These are phyloP conservation scores for Nudaria mundana DNA, from an alignment of 2,888 invertebrate genomes.

Conservation along the genomic window DNA sequence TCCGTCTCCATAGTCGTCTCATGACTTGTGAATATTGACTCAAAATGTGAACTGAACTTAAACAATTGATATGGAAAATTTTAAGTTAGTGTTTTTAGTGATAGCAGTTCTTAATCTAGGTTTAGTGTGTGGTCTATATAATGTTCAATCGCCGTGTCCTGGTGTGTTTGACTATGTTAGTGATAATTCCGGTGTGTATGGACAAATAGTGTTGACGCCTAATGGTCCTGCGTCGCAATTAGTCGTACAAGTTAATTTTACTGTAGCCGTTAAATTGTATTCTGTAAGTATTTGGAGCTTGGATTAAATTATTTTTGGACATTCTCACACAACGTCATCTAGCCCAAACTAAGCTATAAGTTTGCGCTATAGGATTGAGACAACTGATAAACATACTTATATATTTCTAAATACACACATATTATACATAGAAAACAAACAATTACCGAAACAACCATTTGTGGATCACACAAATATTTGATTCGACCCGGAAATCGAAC, in stretches of 20 bases:
- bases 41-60: not conserved
- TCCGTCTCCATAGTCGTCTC: not conserved
- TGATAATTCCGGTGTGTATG: not conserved
- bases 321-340: no score
- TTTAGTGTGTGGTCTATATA: not conserved
- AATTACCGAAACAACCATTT: no score
- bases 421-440: no score
- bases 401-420: no score
- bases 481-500: no score
- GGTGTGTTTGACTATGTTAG: slow-evolving; percentile 1
- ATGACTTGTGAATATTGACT: not conserved
- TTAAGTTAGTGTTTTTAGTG: not conserved
- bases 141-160: not conserved
- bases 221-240: not conserved
- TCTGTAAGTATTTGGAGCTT: slow-evolving; percentile 4
- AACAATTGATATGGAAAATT: not conserved
- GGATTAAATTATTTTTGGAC: no score
- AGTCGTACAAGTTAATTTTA: not conserved
- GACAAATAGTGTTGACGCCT: not conserved
- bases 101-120: not conserved
- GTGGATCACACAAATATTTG: no score
- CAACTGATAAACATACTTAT: no score
- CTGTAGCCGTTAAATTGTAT: not conserved
- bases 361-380: no score
- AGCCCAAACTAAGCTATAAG: no score